Base-by-base conservation (phyloP, 2,113 vertebrate species). In the Acanthochromis polyacanthus region DNA sequence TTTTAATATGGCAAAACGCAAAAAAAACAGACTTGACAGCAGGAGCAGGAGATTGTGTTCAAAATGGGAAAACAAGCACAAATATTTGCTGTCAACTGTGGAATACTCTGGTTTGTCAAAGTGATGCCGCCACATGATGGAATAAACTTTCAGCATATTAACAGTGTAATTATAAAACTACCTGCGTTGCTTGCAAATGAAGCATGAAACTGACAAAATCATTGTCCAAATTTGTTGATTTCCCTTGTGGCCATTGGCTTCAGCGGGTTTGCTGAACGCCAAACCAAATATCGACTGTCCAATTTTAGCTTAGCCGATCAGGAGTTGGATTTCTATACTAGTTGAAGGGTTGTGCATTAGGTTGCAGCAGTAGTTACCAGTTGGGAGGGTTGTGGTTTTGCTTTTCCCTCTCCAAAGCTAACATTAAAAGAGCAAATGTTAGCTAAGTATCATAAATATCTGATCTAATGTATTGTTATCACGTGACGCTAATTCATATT, bases 11-110 rank as follows among this genome's bases (percentile, higher is more conserved):
- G 60, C 51, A 22, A 78, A 73, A 20, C 32, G 46, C 73, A 81
- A 28, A 40, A 89, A 43, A 75, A 78, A 81, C n/a, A 16, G 53
- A 20, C 45, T 67, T 32, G 46, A 38, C 22, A 63, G 60, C 14
- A 9, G 32, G 10, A 38, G 55, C 12, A n/a, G 58, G 11, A 46
- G 68, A 74, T 58, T n/a, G 17, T 48, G 51, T 70, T 71, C 28
- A 52, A 76, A 78, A 56, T 53, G 55, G 23, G 28, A 40, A 82
- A 70, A 59, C 19, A 16, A 61, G 45, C 38, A 68, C 28, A 32
- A 45, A 63, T 53, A 69, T 68, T 70, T 23, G 19, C 40, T 66
- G 61, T 78, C 50, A 75, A 51, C 52, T 25, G 5, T 23, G 20
- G 38, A 61, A 69, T 46, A 22, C 4, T n/a, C 50, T 45, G 38